These are phyloP conservation scores for Leguminivora glycinivorella DNA, from an alignment of 1,140 invertebrate genomes.

Conservation along the genomic window DNA sequence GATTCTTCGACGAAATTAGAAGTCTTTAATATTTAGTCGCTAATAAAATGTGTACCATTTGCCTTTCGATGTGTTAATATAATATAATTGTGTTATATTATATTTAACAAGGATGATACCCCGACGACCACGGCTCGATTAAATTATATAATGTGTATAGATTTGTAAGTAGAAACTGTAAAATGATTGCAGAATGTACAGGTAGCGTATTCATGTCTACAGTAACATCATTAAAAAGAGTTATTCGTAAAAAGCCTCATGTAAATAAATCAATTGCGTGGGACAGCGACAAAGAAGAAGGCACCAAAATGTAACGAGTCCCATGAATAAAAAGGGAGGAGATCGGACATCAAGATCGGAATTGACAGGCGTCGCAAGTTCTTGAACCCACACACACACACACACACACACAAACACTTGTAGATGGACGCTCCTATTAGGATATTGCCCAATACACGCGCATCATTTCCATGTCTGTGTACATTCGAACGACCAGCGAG, in stretches of 20 bases:
- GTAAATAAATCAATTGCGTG: not conserved
- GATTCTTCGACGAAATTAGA: not conserved
- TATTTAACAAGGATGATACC: constrained; percentile 24
- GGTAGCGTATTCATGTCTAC: constrained; percentile 7
- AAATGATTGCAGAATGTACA: constrained; percentile 17
- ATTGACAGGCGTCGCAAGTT: too few species aligned
- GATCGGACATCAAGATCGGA: too few species aligned
- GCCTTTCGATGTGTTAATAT: constrained; percentile 18
- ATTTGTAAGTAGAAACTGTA: constrained; percentile 21
- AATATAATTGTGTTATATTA: not conserved
- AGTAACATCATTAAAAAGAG: not conserved
- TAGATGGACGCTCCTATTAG: too few species aligned
- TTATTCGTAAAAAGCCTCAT: not conserved
- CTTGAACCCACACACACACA: too few species aligned
- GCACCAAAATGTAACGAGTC: too few species aligned
- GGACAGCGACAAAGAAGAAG: too few species aligned
- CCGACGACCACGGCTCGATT: constrained; percentile 36
- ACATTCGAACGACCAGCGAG: too few species aligned
- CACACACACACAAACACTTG: too few species aligned
- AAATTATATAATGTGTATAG: constrained; percentile 13
- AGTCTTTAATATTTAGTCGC: not conserved
- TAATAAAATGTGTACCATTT: constrained; percentile 19
- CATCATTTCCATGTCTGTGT: too few species aligned
- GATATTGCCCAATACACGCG: too few species aligned
- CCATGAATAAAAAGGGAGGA: too few species aligned